A percentile compares a stretch with the other conserved stretches of the same genome.
Conservation (phyloP, 2,888 invertebrate species). For the Formica aserva region DNA sequence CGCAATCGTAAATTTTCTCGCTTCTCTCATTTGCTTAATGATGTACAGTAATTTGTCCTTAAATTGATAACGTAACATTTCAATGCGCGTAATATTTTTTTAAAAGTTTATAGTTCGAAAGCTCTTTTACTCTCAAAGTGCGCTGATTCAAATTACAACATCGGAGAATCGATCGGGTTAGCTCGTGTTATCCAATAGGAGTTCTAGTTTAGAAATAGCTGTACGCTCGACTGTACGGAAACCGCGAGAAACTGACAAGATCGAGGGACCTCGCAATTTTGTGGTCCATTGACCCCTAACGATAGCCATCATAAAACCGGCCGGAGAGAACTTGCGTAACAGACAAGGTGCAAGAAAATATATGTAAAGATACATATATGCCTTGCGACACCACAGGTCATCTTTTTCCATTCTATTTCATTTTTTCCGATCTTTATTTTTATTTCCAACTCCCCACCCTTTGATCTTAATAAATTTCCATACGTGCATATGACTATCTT, state of each 20-base stretch:
- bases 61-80: background rate
- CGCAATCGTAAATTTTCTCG: background rate
- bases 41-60: background rate
- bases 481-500: constrained; percentile 23
- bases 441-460: background rate
- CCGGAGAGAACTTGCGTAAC: constrained; percentile 65
- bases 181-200: constrained; percentile 14
- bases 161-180: background rate
- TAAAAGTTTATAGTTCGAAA: background rate
- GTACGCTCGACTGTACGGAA: constrained; percentile 43
- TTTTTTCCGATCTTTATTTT: constrained; percentile 14
- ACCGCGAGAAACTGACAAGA: constrained; percentile 64
- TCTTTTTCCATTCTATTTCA: constrained; percentile 19
- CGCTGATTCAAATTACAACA: constrained; percentile 5
- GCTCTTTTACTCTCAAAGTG: background rate
- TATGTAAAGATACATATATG: background rate
- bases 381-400: background rate
- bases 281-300: constrained; percentile 83
- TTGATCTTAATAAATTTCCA: constrained; percentile 18
- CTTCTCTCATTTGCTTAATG: background rate
- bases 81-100: background rate
- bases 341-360: constrained; percentile 49
- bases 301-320: constrained; percentile 81
- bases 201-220: constrained; percentile 13
- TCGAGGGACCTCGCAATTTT: constrained; percentile 80